Conservation (phyloP, 2,113 vertebrate genomes). For the Nothoprocta pentlandii region DNA sequence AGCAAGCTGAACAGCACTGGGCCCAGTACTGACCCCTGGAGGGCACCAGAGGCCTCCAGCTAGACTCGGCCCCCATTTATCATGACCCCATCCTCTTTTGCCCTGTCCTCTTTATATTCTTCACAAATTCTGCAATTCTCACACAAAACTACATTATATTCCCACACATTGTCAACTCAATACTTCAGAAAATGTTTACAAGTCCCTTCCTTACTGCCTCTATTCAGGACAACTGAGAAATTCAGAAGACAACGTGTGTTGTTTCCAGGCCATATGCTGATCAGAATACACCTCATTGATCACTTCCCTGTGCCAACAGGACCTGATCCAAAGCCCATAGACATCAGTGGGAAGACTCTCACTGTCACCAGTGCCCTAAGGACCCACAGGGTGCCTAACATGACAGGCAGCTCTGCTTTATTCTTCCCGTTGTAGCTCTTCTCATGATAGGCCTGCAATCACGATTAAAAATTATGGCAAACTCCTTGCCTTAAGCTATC, state of each 20-base stretch:
- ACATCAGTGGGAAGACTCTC: not conserved
- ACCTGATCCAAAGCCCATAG: not conserved
- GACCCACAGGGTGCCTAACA: not conserved
- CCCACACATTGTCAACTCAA: not conserved
- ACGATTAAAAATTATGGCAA: conserved; percentile 19
- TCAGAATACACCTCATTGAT: conserved; percentile 22
- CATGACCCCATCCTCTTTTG: too few species aligned
- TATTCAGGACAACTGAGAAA: not conserved
- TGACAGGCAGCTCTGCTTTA: not conserved
- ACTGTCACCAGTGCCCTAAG: not conserved
- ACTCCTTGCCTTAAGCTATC: not conserved
- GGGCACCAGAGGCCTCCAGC: too few species aligned
- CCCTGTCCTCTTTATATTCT: too few species aligned
- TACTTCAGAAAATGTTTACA: conserved; percentile 26
- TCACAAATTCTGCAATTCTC: too few species aligned
- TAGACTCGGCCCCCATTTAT: too few species aligned
- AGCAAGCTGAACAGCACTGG: too few species aligned
- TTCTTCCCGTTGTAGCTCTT: not conserved
- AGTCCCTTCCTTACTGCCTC: not conserved
- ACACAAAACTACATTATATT: conserved; percentile 3
- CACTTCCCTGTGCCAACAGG: not conserved
- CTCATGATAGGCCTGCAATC: not conserved
- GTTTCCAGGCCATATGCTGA: not conserved
- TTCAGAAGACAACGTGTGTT: not conserved
- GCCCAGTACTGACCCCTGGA: too few species aligned